Base-by-base conservation (phyloP, 2,888 invertebrate species). In the Acanthacorydalis orientalis region DNA sequence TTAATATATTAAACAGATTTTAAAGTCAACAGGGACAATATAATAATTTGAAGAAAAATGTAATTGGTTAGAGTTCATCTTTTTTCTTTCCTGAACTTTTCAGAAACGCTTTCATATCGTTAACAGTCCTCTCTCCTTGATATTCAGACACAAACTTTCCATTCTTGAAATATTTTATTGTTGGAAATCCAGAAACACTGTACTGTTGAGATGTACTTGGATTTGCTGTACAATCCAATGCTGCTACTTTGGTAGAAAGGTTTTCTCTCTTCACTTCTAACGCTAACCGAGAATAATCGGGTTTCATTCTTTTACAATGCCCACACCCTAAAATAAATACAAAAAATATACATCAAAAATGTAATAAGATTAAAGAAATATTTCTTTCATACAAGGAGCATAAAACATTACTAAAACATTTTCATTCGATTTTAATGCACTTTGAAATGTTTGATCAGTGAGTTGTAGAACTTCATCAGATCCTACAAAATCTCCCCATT, bases 331-430 rank as follows among this genome's bases (percentile, higher is more conserved):
- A 15, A 57, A 34, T 33, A 37, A 39, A 11, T 41, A n/a, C n/a
- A 44, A 35, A 2, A 16, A 15, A 45, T 44, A 44, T 44, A 14
- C 14, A 7, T 32, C 34, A 4, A 32, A 23, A 4, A 6, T 23
- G 23, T 23, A 23, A 23, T 23, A 23, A 6, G 2, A 23, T 23
- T 23, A 4, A 23, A 23, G 6, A 23, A n/a, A n/a, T n/a, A 16
- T 45, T 11, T 7, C 6, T 11, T 47, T 64, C 67, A 69, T 65
- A 83, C 84, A 85, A 11, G 80, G 76, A 10, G 84, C 84, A 59
- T 80, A 83, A 59, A 83, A 86, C 81, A 86, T 83, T 50, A 85
- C 76, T 46, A 86, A 70, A 1, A 77, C 73, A 12, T 80, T 77
- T 40, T 69, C 70, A 44, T 73, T 60, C 12, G 72, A 64, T 37